phyloP scores from a whole-genome alignment of 2,113 vertebrate genomes.

The Todiramphus saurophagus region DNA sequence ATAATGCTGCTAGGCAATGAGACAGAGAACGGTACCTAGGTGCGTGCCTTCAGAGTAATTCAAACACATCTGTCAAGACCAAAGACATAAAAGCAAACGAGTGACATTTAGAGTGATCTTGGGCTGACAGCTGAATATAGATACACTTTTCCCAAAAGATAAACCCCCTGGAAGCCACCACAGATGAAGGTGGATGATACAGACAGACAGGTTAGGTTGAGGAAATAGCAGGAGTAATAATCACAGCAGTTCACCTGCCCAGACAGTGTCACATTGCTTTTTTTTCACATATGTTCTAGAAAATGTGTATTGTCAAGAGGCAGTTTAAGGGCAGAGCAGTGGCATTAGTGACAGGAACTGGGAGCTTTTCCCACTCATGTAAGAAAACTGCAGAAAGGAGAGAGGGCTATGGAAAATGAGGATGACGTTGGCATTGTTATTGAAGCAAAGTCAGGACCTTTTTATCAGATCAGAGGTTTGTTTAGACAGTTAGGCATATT shows the following conservation, averaged over 20 bases:
- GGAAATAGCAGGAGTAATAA: background rate
- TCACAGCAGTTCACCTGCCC: background rate
- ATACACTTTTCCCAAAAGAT: background rate
- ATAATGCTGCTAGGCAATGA: background rate
- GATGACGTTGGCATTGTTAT: background rate
- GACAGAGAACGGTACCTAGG: background rate
- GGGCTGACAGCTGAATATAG: slow-evolving; percentile 15
- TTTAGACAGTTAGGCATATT: slow-evolving; percentile 13
- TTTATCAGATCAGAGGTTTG: slow-evolving; percentile 5
- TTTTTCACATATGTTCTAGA: background rate
- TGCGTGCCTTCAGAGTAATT: background rate
- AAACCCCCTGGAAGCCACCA: background rate
- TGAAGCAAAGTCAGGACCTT: slow-evolving; percentile 29
- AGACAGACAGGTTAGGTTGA: background rate
- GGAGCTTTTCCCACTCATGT: background rate
- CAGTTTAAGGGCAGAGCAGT: background rate
- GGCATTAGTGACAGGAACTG: background rate
- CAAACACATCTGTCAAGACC: background rate
- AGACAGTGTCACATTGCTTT: background rate
- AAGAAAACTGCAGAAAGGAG: background rate
- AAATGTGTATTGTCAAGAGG: background rate
- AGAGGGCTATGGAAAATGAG: background rate
- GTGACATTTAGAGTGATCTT: background rate
- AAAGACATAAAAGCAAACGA: slow-evolving; percentile 40
- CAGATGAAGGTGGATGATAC: background rate